Percentiles rank a stretch among this genome's conserved stretches.
phyloP scores from a whole-genome alignment of 2,888 invertebrate genomes.

The Salticus scenicus region DNA sequence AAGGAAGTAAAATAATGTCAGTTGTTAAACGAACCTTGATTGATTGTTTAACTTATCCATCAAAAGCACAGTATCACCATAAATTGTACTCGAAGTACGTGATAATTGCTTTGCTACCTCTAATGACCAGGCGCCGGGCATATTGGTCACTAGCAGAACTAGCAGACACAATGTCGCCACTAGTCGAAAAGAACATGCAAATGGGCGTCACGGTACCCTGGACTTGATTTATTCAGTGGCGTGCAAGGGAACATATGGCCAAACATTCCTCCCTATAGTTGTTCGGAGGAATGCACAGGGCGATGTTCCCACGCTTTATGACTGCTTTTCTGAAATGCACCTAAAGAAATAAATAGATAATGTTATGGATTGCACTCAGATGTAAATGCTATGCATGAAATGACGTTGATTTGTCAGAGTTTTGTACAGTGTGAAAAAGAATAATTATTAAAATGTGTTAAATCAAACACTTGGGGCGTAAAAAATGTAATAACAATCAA shows the following conservation, averaged over 20 bases:
- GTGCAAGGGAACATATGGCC: constrained; percentile 39
- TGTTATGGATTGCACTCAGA: constrained; percentile 17
- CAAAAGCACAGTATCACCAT: neutral
- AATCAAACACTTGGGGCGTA: too few species aligned
- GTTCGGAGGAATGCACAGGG: neutral
- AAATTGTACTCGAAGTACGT: neutral
- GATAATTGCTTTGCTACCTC: neutral
- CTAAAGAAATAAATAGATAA: constrained; percentile 39
- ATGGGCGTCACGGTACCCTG: constrained; percentile 37
- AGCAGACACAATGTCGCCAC: neutral
- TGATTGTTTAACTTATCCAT: neutral
- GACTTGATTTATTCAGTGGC: constrained; percentile 64
- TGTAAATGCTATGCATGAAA: neutral
- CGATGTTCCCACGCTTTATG: constrained; percentile 11
- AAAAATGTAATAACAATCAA: too few species aligned
- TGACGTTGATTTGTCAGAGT: too few species aligned
- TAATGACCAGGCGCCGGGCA: neutral
- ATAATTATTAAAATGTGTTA: too few species aligned
- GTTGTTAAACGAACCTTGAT: neutral
- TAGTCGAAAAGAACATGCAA: neutral
- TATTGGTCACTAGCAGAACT: constrained; percentile 1
- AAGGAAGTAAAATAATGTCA: too few species aligned
- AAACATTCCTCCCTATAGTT: constrained; percentile 27
- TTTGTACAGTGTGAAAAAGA: too few species aligned
- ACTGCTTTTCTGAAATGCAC: constrained; percentile 18